Percentiles rank a stretch among this genome's conserved stretches.
These are phyloP conservation scores for Stenchaetothrips biformis DNA, from an alignment of 2,888 invertebrate species.

Conservation along the genomic window DNA sequence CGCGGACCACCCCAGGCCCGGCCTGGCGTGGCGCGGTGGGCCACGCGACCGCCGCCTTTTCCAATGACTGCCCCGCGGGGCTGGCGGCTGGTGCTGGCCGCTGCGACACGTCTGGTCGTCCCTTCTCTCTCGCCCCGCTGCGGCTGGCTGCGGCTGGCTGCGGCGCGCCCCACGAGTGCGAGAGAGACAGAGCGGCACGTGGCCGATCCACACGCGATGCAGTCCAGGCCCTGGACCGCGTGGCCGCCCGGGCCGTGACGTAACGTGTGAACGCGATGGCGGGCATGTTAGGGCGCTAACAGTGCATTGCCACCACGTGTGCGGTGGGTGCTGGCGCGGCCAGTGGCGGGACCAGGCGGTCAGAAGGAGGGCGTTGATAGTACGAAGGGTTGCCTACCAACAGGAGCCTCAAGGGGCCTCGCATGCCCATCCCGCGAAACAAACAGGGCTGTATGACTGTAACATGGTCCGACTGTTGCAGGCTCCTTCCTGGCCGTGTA, in stretches of 20 bases:
- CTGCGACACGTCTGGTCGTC: too few relatives aligned
- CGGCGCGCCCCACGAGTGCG: background rate
- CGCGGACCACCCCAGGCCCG: background rate
- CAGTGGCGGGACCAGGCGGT: too few relatives aligned
- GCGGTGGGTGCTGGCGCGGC: too few relatives aligned
- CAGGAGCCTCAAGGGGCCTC: background rate
- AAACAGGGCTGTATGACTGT: background rate
- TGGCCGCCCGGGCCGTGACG: too few relatives aligned
- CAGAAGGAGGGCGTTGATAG: too few relatives aligned
- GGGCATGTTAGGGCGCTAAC: too few relatives aligned
- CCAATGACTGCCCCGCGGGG: background rate
- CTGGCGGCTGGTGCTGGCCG: too few relatives aligned
- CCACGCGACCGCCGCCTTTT: background rate
- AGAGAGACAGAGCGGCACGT: background rate
- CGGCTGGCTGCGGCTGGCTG: background rate
- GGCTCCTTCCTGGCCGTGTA: conserved; percentile 53
- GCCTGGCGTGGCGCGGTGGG: background rate
- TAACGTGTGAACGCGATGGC: too few relatives aligned
- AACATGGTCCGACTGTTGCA: conserved; percentile 34
- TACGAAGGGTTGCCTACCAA: too few relatives aligned
- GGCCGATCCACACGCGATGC: background rate
- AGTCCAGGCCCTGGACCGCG: background rate
- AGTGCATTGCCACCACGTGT: too few relatives aligned
- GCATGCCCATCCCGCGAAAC: background rate
- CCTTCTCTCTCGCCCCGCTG: background rate